Conservation (phyloP, 2,888 invertebrate genomes). For the Temnothorax ravouxi region DNA sequence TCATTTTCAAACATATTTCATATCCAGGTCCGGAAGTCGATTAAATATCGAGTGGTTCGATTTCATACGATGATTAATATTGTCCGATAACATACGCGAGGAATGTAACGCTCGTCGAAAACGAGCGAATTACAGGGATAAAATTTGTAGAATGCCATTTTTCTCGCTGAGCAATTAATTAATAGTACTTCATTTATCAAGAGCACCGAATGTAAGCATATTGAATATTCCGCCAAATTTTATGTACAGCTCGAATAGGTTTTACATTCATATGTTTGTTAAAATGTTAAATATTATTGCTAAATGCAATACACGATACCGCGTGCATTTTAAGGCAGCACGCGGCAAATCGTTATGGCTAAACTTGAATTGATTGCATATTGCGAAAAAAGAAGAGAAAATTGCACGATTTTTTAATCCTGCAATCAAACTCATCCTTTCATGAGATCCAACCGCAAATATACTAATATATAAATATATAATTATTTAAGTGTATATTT, state of each 20-base stretch:
- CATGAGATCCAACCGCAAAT: neutral
- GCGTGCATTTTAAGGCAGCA: constrained; percentile 18
- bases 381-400: neutral
- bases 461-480: neutral
- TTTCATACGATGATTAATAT: constrained; percentile 58
- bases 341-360: neutral
- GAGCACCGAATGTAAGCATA: constrained; percentile 33
- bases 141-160: constrained; percentile 59
- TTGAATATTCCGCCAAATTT: constrained; percentile 47
- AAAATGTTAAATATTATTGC: constrained; percentile 19
- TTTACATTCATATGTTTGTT: constrained; percentile 12
- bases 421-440: neutral
- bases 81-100: constrained; percentile 41
- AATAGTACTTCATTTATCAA: constrained; percentile 51
- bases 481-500: neutral
- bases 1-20: constrained; percentile 68
- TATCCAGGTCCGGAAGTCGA: constrained; percentile 62
- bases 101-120: constrained; percentile 58
- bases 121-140: constrained; percentile 56
- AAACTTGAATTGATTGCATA: neutral
- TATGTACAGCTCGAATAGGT: constrained; percentile 32
- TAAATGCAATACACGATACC: neutral
- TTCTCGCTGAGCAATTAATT: constrained; percentile 58
- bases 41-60: constrained; percentile 67
- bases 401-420: neutral